Base-by-base conservation (phyloP, 2,888 invertebrate species). In the Sphecodes monilicornis region DNA sequence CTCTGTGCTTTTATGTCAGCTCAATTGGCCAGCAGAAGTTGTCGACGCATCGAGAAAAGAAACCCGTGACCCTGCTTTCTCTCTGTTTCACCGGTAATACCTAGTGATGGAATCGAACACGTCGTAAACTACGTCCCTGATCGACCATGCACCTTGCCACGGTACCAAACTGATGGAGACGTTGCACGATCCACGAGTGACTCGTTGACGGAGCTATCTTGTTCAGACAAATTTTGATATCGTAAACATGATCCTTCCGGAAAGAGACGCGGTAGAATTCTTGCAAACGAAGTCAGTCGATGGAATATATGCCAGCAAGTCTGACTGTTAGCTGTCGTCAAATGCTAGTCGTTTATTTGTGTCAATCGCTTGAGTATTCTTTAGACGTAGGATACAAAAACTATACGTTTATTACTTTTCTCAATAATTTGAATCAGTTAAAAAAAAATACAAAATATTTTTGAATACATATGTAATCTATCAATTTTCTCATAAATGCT, bases 21-120 rank as follows among this genome's bases (percentile, higher is more conserved):
- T 83, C 86, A 86, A 87, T 87, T 87, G 86, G 80, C 66, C 74
- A 71, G 71, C 78, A 80, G 76, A 87, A 87, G 74, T 86, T 77
- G 75, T 74, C 76, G 80, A 80, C 82, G 85, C 85, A 71, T 76
- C 78, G 76, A 57, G 60, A 32, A 60, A 72, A 26, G 70, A 64
- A 76, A 76, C 57, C 54, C 41, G 43, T 43, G 50, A 66, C 50
- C 29, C 22, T 54, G 64, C 72, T 76, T 69, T 76, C 81, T 64
- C 54, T 32, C 74, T 57, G 68, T 77, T 81, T 68, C 76, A 29
- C 76, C 57, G 46, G 73, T 60, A 36, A 76, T 73, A 73, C 60
- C 76, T 11, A n/a, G 66, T 11, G 32, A 66, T 36, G 22, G 64
- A 22, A 22, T n/a, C 36, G 66, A 32, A 66, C 64, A 32, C 32